These are phyloP conservation scores for Aleadryas rufinucha DNA, from an alignment of 2,113 vertebrate species.

Conservation along the genomic window DNA sequence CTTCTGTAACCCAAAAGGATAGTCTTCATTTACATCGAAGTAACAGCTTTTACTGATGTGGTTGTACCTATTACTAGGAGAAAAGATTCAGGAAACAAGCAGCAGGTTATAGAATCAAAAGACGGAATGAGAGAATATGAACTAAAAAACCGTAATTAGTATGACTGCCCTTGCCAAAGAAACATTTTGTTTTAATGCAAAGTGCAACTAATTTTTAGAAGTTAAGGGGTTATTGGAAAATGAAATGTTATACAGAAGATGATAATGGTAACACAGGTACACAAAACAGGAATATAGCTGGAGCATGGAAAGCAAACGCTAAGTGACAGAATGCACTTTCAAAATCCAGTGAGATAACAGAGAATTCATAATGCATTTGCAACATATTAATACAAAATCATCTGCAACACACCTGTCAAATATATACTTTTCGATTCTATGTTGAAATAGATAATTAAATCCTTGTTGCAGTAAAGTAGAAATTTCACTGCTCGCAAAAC, in stretches of 20 bases:
- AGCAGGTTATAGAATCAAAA: neutral
- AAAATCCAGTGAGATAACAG: neutral
- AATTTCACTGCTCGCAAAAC: slow-evolving; percentile 32
- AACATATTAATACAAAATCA: slow-evolving; percentile 31
- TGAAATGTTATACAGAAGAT: neutral
- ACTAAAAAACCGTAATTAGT: neutral
- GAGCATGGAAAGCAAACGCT: neutral
- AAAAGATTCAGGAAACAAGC: neutral
- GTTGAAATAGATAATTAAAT: slow-evolving; percentile 23
- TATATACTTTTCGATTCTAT: neutral
- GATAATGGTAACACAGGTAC: neutral
- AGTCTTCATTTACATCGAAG: neutral
- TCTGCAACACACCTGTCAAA: slow-evolving; percentile 9
- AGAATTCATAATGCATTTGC: slow-evolving; percentile 35
- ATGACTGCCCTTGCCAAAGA: neutral
- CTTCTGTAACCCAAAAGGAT: neutral
- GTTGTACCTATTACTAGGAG: neutral
- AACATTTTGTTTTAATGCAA: neutral
- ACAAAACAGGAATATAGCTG: neutral
- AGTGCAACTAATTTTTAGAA: neutral
- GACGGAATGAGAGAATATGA: neutral
- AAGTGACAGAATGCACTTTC: slow-evolving; percentile 17
- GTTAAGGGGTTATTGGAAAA: neutral
- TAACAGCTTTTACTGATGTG: neutral
- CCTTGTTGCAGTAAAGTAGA: neutral